phyloP scores from a whole-genome alignment of 2,797 vertebrate genomes.

The Nyctalus aviator region DNA sequence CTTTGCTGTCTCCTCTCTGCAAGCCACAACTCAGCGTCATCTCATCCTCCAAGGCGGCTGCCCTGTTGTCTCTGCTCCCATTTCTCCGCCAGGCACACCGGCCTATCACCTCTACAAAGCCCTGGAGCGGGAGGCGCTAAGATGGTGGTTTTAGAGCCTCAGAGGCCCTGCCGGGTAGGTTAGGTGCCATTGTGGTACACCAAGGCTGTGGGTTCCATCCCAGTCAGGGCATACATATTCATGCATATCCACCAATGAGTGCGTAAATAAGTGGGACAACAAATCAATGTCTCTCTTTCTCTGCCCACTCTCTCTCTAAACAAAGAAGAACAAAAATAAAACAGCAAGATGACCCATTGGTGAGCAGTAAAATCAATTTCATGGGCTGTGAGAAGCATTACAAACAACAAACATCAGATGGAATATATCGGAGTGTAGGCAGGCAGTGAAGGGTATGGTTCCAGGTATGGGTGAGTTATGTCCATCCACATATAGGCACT shows the following conservation, averaged over 20 bases:
- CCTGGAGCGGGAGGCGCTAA: background rate
- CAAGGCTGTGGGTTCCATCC: background rate
- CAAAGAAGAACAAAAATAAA: background rate
- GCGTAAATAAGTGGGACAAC: background rate
- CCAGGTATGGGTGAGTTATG: background rate
- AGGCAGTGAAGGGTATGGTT: background rate
- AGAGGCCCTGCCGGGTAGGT: background rate
- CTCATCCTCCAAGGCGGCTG: background rate
- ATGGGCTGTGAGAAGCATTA: background rate
- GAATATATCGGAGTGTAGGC: background rate
- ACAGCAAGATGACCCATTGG: background rate
- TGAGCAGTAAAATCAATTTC: conserved; percentile 65
- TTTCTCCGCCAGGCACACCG: background rate
- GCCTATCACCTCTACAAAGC: background rate
- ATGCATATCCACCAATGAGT: background rate
- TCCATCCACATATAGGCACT: background rate
- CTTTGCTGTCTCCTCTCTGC: background rate
- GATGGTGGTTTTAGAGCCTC: background rate
- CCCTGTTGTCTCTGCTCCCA: background rate
- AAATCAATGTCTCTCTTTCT: background rate
- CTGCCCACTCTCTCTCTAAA: background rate
- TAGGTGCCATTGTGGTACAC: background rate
- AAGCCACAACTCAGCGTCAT: accelerated
- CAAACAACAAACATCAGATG: background rate
- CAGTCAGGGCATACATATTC: background rate